Evolutionary conservation across 2,113 vertebrate genomes (phyloP).

Genomic region (Indicator indicator): DNA sequence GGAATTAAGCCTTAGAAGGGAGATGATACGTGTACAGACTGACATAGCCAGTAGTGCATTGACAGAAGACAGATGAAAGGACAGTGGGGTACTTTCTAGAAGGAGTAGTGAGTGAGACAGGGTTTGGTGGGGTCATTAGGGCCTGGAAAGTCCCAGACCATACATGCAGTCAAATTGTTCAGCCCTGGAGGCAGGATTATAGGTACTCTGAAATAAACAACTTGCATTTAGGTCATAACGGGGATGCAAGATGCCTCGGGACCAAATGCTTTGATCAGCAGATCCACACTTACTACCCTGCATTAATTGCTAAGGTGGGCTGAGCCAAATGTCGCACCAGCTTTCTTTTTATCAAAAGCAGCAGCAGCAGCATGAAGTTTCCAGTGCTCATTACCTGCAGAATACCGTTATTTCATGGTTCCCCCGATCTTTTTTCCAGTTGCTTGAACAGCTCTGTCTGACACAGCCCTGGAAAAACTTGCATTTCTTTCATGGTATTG

Average conservation of each 20-base stretch:
- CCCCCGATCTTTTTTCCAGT: background rate
- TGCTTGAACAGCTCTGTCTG: background rate
- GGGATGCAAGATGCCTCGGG: background rate
- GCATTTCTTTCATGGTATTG: background rate
- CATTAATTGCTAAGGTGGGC: constrained; percentile 7
- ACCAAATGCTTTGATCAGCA: constrained; percentile 27
- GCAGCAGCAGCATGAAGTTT: background rate
- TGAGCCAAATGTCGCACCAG: constrained; percentile 21
- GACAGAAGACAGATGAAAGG: background rate
- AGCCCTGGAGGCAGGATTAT: background rate
- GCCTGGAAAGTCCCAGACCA: background rate
- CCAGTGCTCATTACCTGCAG: background rate
- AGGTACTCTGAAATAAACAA: background rate
- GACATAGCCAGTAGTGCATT: background rate
- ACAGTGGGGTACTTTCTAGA: background rate
- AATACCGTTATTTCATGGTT: background rate
- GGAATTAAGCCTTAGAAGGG: background rate
- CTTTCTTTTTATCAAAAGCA: constrained; percentile 17
- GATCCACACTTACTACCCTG: background rate
- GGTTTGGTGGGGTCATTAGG: background rate
- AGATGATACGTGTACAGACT: background rate
- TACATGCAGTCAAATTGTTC: background rate
- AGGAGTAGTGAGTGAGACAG: background rate
- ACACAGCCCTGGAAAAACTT: background rate
- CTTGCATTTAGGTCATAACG: background rate